Percentiles rank a stretch among this genome's conserved stretches.
Conservation (phyloP, 2,113 vertebrate species). For the Phrynocephalus versicolor region DNA sequence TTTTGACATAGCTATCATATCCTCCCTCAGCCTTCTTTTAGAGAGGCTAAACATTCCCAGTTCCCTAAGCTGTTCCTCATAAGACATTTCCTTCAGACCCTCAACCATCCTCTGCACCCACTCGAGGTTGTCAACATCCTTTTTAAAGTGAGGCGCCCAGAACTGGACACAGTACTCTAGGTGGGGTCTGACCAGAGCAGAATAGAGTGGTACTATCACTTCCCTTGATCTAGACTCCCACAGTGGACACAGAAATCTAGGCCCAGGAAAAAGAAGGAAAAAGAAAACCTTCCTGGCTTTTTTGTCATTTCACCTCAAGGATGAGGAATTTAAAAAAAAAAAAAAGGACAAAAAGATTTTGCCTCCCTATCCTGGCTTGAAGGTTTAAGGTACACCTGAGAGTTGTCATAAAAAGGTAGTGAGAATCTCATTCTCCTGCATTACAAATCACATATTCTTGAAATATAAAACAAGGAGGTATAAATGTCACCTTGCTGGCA, state of each 20-base stretch:
- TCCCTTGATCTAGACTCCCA: no score
- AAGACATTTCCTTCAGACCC: no score
- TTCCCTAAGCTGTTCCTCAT: no score
- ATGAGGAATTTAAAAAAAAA: neutral
- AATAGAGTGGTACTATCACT: no score
- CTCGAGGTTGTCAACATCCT: no score
- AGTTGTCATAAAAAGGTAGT: neutral
- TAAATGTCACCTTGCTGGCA: neutral
- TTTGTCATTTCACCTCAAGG: neutral
- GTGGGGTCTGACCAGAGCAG: no score
- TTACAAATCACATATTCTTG: neutral
- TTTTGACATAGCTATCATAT: no score
- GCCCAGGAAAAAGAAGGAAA: neutral
- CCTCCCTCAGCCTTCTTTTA: no score
- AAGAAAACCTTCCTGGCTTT: neutral
- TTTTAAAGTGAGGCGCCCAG: no score
- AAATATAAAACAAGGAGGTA: neutral
- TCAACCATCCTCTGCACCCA: no score
- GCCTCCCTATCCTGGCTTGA: neutral
- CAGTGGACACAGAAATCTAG: neutral
- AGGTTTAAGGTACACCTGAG: constrained; percentile 1
- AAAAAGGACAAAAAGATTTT: neutral
- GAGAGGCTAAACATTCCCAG: no score
- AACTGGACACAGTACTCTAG: no score
- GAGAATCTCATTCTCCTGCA: neutral